Percentiles rank a stretch among this genome's conserved stretches.
Evolutionary conservation across 2,797 vertebrate genomes (phyloP).

Genomic region (Xyrichtys novacula): DNA sequence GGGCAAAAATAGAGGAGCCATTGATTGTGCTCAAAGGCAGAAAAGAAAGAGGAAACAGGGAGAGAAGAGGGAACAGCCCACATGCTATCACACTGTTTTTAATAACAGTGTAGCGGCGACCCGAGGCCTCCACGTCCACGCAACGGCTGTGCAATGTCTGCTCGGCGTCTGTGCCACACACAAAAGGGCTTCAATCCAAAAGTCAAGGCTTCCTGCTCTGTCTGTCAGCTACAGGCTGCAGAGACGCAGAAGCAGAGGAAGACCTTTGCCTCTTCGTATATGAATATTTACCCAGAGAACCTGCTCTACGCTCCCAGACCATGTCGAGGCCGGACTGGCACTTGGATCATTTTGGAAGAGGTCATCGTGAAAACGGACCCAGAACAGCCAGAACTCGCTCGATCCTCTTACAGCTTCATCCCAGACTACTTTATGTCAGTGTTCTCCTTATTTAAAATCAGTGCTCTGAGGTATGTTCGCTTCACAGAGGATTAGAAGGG

Average conservation of each 20-base stretch:
- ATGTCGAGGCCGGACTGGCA: not conserved
- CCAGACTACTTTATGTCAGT: not conserved
- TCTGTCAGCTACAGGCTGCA: constrained; percentile 72
- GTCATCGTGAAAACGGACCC: not conserved
- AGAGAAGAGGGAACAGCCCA: constrained; percentile 82
- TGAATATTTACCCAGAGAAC: constrained; percentile 16
- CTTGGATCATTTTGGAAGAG: not conserved
- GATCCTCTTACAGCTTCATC: too few relatives aligned
- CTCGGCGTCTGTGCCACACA: constrained; percentile 83
- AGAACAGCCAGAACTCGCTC: not conserved
- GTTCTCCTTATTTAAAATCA: constrained; percentile 6
- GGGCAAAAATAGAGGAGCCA: constrained; percentile 66
- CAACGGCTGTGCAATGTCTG: constrained; percentile 88
- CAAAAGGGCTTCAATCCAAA: constrained; percentile 75
- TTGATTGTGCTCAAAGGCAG: constrained; percentile 68
- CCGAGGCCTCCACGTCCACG: constrained; percentile 87
- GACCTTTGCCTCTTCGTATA: constrained; percentile 52
- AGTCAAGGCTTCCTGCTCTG: constrained; percentile 79
- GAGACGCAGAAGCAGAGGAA: constrained; percentile 52
- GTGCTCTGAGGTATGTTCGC: constrained; percentile 6
- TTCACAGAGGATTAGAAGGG: not conserved
- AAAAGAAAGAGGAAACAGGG: constrained; percentile 69
- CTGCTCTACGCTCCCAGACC: not conserved
- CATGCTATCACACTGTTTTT: constrained; percentile 89
- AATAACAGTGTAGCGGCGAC: constrained; percentile 84